Percentiles rank a stretch among this genome's conserved stretches.
Evolutionary conservation across 1,140 invertebrate species (phyloP).

Genomic region (Zaprionus camerounensis): DNA sequence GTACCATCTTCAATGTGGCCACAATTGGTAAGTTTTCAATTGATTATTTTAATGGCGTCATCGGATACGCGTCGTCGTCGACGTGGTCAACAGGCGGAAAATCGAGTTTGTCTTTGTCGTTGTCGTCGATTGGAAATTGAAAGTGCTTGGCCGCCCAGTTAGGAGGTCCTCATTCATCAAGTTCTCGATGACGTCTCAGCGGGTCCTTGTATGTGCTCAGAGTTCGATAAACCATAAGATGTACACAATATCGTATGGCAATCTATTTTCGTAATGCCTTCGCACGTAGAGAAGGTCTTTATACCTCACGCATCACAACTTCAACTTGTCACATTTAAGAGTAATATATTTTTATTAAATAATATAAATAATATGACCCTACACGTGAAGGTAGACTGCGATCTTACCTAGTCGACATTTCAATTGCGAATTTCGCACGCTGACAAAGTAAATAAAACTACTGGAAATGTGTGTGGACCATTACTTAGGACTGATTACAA

Average conservation of each 20-base stretch:
- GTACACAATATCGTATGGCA: neutral
- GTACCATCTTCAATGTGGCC: slow-evolving; percentile 98
- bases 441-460: slow-evolving; percentile 34
- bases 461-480: slow-evolving; percentile 28
- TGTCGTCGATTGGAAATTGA: neutral
- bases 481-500: slow-evolving; percentile 34
- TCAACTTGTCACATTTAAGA: neutral
- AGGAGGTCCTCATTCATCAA: slow-evolving; percentile 16
- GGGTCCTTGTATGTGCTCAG: slow-evolving; percentile 4
- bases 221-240: slow-evolving; percentile 8
- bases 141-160: neutral
- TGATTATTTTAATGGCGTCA: slow-evolving; percentile 32
- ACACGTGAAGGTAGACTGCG: neutral
- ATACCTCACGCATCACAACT: neutral
- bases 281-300: neutral
- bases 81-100: slow-evolving; percentile 1
- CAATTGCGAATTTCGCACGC: slow-evolving; percentile 24
- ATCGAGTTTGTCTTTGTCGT: slow-evolving; percentile 4
- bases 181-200: slow-evolving; percentile 18
- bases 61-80: neutral
- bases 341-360: neutral
- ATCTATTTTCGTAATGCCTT: neutral
- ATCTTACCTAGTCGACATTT: slow-evolving; percentile 7
- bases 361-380: neutral
- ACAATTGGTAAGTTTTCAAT: slow-evolving; percentile 92